A percentile compares a stretch with the other conserved stretches of the same genome.
These are phyloP conservation scores for Acanthoscelides obtectus DNA, from an alignment of 2,888 invertebrate genomes.

Conservation along the genomic window DNA sequence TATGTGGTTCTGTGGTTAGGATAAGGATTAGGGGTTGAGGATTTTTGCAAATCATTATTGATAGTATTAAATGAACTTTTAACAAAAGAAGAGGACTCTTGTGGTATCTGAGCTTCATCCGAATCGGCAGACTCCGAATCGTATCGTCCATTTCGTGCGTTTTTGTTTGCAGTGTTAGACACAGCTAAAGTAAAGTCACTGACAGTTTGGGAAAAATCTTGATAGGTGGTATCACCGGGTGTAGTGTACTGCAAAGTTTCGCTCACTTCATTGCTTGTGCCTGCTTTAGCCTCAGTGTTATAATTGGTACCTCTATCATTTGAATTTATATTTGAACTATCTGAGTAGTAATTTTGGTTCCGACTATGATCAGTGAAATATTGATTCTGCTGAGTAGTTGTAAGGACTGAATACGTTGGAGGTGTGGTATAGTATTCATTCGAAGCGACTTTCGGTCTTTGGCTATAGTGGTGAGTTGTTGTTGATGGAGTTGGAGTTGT, in stretches of 20 bases:
- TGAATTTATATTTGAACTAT: background rate
- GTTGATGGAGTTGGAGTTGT: background rate
- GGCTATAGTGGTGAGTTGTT: background rate
- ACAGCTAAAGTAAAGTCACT: background rate
- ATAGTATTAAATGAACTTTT: constrained; percentile 44
- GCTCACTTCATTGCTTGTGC: too few species aligned
- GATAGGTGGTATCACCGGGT: background rate
- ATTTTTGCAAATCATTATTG: constrained; percentile 23
- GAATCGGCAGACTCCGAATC: constrained; percentile 16
- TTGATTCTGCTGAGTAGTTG: background rate
- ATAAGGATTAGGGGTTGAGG: constrained; percentile 31
- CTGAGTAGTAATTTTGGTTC: background rate
- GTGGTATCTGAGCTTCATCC: constrained; percentile 61
- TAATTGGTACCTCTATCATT: background rate
- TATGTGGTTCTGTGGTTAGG: constrained; percentile 43
- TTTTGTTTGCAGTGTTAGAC: constrained; percentile 8
- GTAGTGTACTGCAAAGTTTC: too few species aligned
- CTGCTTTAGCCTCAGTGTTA: background rate
- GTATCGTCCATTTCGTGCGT: background rate
- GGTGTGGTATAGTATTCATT: background rate
- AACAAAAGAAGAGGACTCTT: constrained; percentile 74
- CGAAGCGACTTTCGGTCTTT: background rate
- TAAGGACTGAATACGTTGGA: background rate
- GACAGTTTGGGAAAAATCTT: background rate
- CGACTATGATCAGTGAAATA: background rate